Conservation (phyloP, 35 echinoderm and acorn worm genomes). For the Stichopus chloronotus region DNA sequence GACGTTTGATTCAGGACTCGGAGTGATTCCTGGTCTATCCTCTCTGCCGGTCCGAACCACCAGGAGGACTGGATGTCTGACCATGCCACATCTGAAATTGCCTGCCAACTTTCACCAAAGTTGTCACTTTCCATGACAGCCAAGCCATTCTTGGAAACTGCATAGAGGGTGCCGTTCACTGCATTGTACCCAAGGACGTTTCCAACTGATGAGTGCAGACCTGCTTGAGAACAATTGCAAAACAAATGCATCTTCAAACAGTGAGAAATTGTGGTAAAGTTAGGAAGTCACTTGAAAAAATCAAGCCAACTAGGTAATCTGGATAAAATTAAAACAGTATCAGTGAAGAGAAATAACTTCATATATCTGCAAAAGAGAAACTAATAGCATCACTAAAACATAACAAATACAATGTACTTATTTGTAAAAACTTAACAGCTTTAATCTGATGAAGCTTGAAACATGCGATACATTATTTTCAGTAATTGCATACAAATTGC, state of each 20-base stretch:
- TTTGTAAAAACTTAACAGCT: too few relatives aligned
- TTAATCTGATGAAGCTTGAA: too few relatives aligned
- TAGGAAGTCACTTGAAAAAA: too few relatives aligned
- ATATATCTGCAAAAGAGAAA: too few relatives aligned
- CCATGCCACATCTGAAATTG: slow-evolving; percentile 38
- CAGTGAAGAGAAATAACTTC: too few relatives aligned
- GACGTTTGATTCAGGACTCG: background rate
- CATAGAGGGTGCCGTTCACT: slow-evolving; percentile 64
- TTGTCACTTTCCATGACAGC: slow-evolving; percentile 65
- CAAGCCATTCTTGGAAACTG: slow-evolving; percentile 64
- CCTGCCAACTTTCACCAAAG: slow-evolving; percentile 61
- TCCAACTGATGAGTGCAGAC: slow-evolving; percentile 67
- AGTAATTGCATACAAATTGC: too few relatives aligned
- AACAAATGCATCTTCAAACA: background rate
- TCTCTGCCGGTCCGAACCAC: slow-evolving; percentile 46
- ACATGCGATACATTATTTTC: too few relatives aligned
- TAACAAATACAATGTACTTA: too few relatives aligned
- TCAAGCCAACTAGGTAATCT: too few relatives aligned
- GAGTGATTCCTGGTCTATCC: slow-evolving; percentile 20
- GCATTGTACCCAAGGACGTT: slow-evolving; percentile 66
- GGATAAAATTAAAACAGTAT: too few relatives aligned
- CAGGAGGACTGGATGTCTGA: slow-evolving; percentile 15
- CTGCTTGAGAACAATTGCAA: slow-evolving; percentile 21
- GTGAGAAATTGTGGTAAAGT: background rate
- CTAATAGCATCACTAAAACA: too few relatives aligned